Percentiles rank a stretch among this genome's conserved stretches.
Conservation (phyloP, 2,888 invertebrate genomes). For the Leptarthrus brevirostris region DNA sequence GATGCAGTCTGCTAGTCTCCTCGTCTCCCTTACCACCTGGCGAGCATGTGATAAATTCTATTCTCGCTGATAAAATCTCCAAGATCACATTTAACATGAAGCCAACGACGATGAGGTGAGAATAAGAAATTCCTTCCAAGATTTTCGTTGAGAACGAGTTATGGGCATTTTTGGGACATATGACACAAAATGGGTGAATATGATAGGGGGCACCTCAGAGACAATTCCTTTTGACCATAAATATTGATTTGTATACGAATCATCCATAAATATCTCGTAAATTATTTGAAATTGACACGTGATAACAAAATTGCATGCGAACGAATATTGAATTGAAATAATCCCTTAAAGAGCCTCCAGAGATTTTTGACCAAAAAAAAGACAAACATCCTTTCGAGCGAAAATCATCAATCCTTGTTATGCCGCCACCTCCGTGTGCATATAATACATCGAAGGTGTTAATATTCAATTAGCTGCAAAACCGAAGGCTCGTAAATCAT, state of each 20-base stretch:
- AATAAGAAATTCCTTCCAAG: conserved; percentile 38
- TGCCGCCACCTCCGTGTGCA: not conserved
- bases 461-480: conserved; percentile 39
- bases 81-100: conserved; percentile 34
- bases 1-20: conserved; percentile 5
- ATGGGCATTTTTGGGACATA: conserved; percentile 9
- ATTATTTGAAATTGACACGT: conserved; percentile 15
- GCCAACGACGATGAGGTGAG: conserved; percentile 32
- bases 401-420: not conserved
- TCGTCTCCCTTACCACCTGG: conserved; percentile 38
- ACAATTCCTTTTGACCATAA: conserved; percentile 1
- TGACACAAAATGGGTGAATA: conserved; percentile 30
- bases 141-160: not conserved
- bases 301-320: conserved; percentile 4
- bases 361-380: not conserved
- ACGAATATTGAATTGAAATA: not conserved
- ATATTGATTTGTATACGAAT: not conserved
- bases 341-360: not conserved
- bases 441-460: conserved; percentile 30
- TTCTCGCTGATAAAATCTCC: conserved; percentile 40
- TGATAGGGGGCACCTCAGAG: not conserved
- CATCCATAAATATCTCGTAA: conserved; percentile 4
- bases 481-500: conserved; percentile 37
- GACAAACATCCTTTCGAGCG: not conserved
- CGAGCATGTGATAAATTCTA: conserved; percentile 46